Evolutionary conservation across 2,888 invertebrate genomes (phyloP), one percentile per base, ranked within the genome.

Genomic region (Aproaerema taeniolella): DNA sequence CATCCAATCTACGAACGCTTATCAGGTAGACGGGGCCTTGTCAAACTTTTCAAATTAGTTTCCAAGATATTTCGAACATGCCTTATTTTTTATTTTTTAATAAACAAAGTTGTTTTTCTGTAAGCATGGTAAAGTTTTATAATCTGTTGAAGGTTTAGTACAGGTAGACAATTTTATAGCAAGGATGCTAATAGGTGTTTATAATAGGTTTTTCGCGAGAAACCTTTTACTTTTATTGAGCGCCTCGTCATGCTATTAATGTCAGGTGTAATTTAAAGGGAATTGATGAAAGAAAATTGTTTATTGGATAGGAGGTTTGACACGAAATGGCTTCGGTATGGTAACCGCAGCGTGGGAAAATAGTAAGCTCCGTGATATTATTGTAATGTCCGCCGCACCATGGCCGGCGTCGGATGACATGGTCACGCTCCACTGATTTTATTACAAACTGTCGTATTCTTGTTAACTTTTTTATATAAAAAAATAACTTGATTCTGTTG

Each of bases 11-110:
- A 61, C 65, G 62, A 58, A 61, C 66, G 69, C 71, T 73, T 74
- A 74, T 71, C 78, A 77, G 78, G 75, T 75, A 70, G 63, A 67
- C 62, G 68, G 63, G 65, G 65, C 44, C 66, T 63, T 68, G 71
- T 72, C 70, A 75, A 79, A 78, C 69, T 78, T 78, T 74, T 73
- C 50, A 72, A 76, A 80, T 79, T 70, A 68, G 59, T 69, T 74
- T 68, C 58, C 56, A 63, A 67, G 58, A 65, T 63, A 59, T 69
- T 74, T 69, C 58, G 57, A 64, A 67, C 58, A 65, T 63, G 61
- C 53, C 53, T 55, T 52, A 53, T 59, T 61, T 57, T 63, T 58
- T 56, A 46, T 58, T 57, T 58, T n/a, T 58, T 56, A 53, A 51
- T 55, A 56, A 58, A 57, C 44, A 29, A 41, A 37, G 39, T 24